A percentile compares a stretch with the other conserved stretches of the same genome.
These are phyloP conservation scores for Leptinotarsa undecemlineata DNA, from an alignment of 1,140 invertebrate species.

Conservation along the genomic window DNA sequence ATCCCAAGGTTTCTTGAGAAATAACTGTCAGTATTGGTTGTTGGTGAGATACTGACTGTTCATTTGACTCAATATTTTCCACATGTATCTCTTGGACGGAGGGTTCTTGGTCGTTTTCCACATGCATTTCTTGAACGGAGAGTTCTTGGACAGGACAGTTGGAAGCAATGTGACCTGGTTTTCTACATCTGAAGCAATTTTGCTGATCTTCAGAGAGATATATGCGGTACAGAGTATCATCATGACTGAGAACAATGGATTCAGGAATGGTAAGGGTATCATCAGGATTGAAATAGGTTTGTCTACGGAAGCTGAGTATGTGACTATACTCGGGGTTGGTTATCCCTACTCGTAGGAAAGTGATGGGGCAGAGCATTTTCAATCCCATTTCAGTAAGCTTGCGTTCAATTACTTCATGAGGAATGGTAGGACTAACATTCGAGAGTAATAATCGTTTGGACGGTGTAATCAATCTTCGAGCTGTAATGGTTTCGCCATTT, in stretches of 20 bases:
- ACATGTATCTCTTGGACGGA: too few relatives aligned
- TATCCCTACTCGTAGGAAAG: conserved; percentile 9
- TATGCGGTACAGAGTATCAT: conserved; percentile 19
- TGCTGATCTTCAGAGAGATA: conserved; percentile 16
- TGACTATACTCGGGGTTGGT: conserved; percentile 15
- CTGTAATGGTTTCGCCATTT: background rate
- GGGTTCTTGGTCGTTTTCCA: too few relatives aligned
- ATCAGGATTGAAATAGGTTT: conserved; percentile 19
- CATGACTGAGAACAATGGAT: conserved; percentile 13
- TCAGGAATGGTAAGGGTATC: conserved; percentile 22
- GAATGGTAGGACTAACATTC: conserved; percentile 21
- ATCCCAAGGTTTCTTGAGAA: too few relatives aligned
- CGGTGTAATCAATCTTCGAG: conserved; percentile 13
- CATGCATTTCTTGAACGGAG: background rate
- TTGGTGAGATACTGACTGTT: too few relatives aligned
- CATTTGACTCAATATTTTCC: too few relatives aligned
- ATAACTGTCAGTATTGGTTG: too few relatives aligned
- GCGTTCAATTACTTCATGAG: conserved; percentile 10
- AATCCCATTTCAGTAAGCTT: conserved; percentile 11
- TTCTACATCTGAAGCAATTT: conserved; percentile 12
- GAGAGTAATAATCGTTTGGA: conserved; percentile 18
- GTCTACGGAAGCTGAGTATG: conserved; percentile 24
- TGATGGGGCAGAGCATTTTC: conserved; percentile 15
- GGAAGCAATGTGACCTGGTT: conserved; percentile 15
- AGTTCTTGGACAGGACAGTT: background rate